Conservation (phyloP, 2,113 vertebrate genomes). For the Apodemus speciosus region DNA sequence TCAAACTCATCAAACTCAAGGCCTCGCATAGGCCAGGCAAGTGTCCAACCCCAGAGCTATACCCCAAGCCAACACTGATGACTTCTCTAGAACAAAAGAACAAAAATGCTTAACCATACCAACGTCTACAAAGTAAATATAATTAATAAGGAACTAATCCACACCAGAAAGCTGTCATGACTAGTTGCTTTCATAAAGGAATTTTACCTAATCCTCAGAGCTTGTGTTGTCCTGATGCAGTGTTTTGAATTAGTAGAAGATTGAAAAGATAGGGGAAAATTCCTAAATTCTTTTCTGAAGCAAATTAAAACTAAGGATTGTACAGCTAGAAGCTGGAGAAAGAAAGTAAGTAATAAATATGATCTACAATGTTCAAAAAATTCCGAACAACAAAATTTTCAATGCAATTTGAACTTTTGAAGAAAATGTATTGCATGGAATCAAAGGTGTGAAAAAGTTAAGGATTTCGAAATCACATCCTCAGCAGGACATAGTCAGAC, state of each 20-base stretch:
- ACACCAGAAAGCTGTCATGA: neutral
- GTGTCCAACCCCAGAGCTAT: neutral
- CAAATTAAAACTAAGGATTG: neutral
- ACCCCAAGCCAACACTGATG: neutral
- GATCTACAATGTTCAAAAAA: constrained; percentile 2
- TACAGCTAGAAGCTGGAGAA: neutral
- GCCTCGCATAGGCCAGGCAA: neutral
- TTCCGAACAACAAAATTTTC: constrained; percentile 15
- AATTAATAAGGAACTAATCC: constrained; percentile 23
- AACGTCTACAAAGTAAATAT: constrained; percentile 1
- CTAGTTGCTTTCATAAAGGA: neutral
- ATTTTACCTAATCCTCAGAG: constrained; percentile 30
- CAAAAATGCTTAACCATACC: neutral
- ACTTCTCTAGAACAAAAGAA: neutral
- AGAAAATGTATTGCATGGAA: neutral
- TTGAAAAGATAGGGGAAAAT: neutral
- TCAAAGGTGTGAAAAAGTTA: neutral
- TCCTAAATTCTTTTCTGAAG: constrained; percentile 21
- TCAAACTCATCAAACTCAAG: neutral
- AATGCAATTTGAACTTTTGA: neutral
- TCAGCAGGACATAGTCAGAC: neutral
- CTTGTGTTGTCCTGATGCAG: neutral
- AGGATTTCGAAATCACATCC: neutral
- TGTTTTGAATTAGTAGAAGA: constrained; percentile 10
- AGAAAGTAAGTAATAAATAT: neutral